Evolutionary conservation across 2,888 invertebrate species (phyloP), one percentile per base, ranked within the genome.

Genomic region (Tenodera sinensis): DNA sequence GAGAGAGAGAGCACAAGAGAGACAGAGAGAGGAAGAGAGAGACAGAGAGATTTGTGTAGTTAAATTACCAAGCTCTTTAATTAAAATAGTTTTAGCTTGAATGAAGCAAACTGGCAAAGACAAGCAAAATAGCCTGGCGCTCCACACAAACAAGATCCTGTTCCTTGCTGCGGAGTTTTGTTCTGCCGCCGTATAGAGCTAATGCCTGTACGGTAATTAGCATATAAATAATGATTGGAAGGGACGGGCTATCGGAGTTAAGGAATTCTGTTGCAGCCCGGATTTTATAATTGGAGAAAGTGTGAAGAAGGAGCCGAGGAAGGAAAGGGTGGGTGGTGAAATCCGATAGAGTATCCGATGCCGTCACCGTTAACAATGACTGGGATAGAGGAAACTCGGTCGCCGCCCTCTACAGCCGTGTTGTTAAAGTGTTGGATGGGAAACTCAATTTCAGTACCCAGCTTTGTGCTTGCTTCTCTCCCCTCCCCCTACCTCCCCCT

Each of bases 61-160:
- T 93, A 93, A 93, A 93, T 93, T 93, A 93, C 93, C 93, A 93
- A 93, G 92, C 92, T 93, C 92, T 93, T 93, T 93, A 93, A 93
- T 93, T 93, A 93, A 93, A 93, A 93, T 93, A 93, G 93, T 93
- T 93, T 92, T 92, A 92, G 92, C 92, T 89, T 92, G 92, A 93
- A 92, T 92, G 92, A 92, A 92, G 92, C 92, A 92, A 92, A 92
- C 92, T 93, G 90, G 92, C 92, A 92, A 92, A 92, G 92, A 92
- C 92, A 92, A 92, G 92, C 91, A 91, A 91, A 89, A 91, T 91
- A 91, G 82, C 88, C 28, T 82, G 83, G 54, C 83, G 86, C 83
- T 83, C 87, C 83, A 87, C 87, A 87, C 83, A 87, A 87, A 87
- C 87, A 87, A 34, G 87, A 87, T 82, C 42, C 87, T 87, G 82